phyloP scores from a whole-genome alignment of 2,797 vertebrate genomes.

The Scolopax rusticola region DNA sequence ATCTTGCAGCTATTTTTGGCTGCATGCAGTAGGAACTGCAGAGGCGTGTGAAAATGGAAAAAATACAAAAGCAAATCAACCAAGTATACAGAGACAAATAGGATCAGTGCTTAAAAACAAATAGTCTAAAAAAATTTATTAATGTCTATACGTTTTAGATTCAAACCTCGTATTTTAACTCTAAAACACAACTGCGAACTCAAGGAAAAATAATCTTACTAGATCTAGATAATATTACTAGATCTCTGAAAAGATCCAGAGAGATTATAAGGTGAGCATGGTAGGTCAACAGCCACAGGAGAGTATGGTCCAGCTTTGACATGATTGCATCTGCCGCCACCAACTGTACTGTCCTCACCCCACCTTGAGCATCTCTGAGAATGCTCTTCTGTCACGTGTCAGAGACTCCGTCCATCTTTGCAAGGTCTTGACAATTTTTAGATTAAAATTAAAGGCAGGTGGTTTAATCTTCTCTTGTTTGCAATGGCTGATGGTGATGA shows the following conservation, averaged over 20 bases:
- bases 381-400: neutral
- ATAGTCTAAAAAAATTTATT: neutral
- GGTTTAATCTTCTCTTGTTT: neutral
- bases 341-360: rapidly evolving
- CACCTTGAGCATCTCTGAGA: neutral
- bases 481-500: neutral
- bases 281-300: no score
- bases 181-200: neutral
- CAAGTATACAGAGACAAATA: neutral
- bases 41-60: neutral
- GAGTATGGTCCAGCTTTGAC: neutral
- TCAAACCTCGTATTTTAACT: neutral
- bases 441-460: neutral
- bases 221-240: neutral
- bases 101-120: neutral
- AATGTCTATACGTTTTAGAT: neutral
- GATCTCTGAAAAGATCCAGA: neutral
- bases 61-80: neutral
- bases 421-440: neutral
- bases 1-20: neutral
- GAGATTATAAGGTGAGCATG: rapidly evolving
- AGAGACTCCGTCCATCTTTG: neutral
- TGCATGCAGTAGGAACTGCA: neutral
- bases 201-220: neutral
- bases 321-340: neutral